Evolutionary conservation across 2,797 vertebrate species (phyloP).

Genomic region (Danionella dracula): DNA sequence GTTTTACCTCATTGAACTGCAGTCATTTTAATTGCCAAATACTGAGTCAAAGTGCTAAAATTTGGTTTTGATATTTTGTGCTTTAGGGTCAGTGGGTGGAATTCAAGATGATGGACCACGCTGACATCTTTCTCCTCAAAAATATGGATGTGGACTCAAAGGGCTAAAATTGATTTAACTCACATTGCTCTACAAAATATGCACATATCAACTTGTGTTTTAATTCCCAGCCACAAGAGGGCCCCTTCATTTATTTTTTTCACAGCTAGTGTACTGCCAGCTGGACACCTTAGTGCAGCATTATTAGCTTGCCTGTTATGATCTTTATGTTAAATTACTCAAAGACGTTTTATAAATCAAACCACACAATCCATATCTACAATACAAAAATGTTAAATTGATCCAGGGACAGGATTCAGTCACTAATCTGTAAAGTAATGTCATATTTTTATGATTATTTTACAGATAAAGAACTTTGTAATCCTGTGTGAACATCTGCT

Average conservation of each 20-base stretch:
- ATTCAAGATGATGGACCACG: background rate
- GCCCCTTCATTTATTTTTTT: background rate
- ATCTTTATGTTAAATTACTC: no score
- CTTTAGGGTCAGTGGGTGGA: conserved; percentile 38
- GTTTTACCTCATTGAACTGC: no score
- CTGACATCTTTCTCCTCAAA: background rate
- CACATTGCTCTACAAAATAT: background rate
- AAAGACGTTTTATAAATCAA: no score
- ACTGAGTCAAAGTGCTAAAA: background rate
- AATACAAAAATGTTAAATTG: background rate
- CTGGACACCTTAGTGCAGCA: background rate
- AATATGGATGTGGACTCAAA: background rate
- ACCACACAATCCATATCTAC: no score
- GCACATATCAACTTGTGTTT: background rate
- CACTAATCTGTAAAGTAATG: no score
- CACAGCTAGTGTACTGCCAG: background rate
- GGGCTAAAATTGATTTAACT: background rate
- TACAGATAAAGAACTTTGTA: background rate
- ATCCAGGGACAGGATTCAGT: background rate
- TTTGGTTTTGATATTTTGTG: background rate
- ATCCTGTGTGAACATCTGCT: no score
- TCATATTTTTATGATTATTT: background rate
- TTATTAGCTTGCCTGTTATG: no score
- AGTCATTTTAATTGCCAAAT: no score
- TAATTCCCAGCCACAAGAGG: conserved; percentile 11